Percentiles rank a stretch among this genome's conserved stretches.
Evolutionary conservation across 2,888 invertebrate species (phyloP).

Genomic region (Ferdinandea cuprea): DNA sequence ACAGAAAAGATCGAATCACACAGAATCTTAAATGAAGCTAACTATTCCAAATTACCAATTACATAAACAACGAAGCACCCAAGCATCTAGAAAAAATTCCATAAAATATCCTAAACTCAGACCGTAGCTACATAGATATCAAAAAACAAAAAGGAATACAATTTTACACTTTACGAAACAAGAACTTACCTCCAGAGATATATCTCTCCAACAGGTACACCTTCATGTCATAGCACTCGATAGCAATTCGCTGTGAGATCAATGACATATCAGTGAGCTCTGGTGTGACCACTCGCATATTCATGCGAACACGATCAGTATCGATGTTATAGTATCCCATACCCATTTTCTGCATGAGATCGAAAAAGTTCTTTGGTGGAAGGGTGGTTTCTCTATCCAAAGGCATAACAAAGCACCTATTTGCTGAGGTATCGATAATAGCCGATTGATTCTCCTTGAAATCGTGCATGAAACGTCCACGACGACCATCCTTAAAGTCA

Average conservation of each 20-base stretch:
- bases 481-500: slow-evolving; percentile 91
- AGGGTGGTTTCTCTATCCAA: slow-evolving; percentile 90
- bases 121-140: no score
- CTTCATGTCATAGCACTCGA: slow-evolving; percentile 88
- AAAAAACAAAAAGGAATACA: neutral
- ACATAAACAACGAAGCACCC: no score
- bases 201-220: slow-evolving; percentile 90
- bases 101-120: no score
- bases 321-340: slow-evolving; percentile 92
- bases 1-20: no score
- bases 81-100: no score
- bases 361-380: slow-evolving; percentile 91
- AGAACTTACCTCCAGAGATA: slow-evolving; percentile 86
- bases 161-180: neutral
- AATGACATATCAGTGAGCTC: slow-evolving; percentile 86
- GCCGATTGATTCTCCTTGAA: slow-evolving; percentile 90
- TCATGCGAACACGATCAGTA: slow-evolving; percentile 89
- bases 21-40: no score
- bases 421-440: slow-evolving; percentile 89
- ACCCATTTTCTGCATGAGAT: slow-evolving; percentile 91
- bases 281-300: slow-evolving; percentile 90
- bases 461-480: slow-evolving; percentile 95
- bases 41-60: no score
- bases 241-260: slow-evolving; percentile 88
- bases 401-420: slow-evolving; percentile 95